Base-by-base conservation (phyloP, 2,888 invertebrate genomes). In the Stratiomys singularior region DNA sequence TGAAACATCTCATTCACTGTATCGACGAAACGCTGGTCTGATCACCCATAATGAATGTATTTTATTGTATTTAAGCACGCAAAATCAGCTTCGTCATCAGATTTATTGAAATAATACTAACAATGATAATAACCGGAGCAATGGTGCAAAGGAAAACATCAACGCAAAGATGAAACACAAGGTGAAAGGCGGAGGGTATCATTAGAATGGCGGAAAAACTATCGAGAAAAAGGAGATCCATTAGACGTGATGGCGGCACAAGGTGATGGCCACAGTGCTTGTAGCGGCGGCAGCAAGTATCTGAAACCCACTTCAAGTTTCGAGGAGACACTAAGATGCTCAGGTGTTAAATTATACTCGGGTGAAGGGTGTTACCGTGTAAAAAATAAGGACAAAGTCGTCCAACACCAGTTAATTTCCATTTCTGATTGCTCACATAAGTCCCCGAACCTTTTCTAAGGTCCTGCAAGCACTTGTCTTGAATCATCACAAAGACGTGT, bases 11-110 rank as follows among this genome's bases (percentile, higher is more conserved):
- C 30, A 5, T 37, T 37, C 37, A 37, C 9, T 37, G 37, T 37
- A 37, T 3, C 37, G 5, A 37, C 9, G 37, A 5, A 37, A 37
- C 37, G 37, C 9, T 37, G 15, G 15, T 21, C 15, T 60, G 58
- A 23, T 64, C 23, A 64, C 25, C 5, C 25, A 28, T 64, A 13
- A 28, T 64, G 13, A 13, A 30, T 64, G 64, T 64, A 30, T 30
- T 64, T 64, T 64, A 25, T 28, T 64, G 25, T 18, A 28, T 64
- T 64, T 64, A 64, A 28, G 64, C 52, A n/a, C 37, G 64, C 21
- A 64, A 64, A 64, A 64, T 64, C 64, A 64, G 64, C 64, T 9
- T 64, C 64, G 64, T 64, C 64, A 64, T 64, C 64, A 30, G 64
- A 18, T 64, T 64, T 64, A 64, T 64, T 28, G 30, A 64, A 64